A percentile compares a stretch with the other conserved stretches of the same genome.
Conservation (phyloP, 2,888 invertebrate genomes). For the Machimus atricapillus region DNA sequence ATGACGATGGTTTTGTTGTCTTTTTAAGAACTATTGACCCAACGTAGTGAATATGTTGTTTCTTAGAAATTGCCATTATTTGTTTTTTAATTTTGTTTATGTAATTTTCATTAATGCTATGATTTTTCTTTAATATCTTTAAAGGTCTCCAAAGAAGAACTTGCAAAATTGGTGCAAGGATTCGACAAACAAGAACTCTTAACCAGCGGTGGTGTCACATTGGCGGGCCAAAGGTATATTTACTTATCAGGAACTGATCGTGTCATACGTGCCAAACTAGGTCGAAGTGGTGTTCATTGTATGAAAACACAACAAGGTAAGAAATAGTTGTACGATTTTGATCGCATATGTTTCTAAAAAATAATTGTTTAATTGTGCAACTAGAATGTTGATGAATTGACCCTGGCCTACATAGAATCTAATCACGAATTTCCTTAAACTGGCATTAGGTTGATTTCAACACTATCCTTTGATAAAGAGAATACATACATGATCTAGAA, state of each 20-base stretch:
- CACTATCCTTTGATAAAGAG: too few relatives aligned
- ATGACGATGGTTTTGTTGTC: neutral
- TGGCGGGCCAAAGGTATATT: constrained; percentile 92
- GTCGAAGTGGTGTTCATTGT: constrained; percentile 93
- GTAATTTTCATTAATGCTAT: neutral
- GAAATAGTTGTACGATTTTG: neutral
- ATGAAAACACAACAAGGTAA: constrained; percentile 94
- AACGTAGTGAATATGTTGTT: neutral
- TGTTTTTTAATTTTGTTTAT: neutral
- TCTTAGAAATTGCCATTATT: neutral
- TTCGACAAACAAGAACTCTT: constrained; percentile 89
- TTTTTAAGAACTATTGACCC: neutral
- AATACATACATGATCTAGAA: too few relatives aligned
- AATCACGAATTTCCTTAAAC: too few relatives aligned
- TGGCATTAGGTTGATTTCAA: too few relatives aligned
- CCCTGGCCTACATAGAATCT: too few relatives aligned
- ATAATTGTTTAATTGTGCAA: too few relatives aligned
- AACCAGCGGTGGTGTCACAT: constrained; percentile 89
- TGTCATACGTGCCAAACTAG: constrained; percentile 91
- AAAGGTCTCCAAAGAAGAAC: constrained; percentile 91
- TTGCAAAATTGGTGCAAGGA: constrained; percentile 87
- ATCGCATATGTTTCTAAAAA: too few relatives aligned
- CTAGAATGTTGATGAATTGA: too few relatives aligned
- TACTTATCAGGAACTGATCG: constrained; percentile 94
- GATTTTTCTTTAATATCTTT: constrained; percentile 44